Conservation (phyloP, 2,113 vertebrate species). For the Rhizomys pruinosus region DNA sequence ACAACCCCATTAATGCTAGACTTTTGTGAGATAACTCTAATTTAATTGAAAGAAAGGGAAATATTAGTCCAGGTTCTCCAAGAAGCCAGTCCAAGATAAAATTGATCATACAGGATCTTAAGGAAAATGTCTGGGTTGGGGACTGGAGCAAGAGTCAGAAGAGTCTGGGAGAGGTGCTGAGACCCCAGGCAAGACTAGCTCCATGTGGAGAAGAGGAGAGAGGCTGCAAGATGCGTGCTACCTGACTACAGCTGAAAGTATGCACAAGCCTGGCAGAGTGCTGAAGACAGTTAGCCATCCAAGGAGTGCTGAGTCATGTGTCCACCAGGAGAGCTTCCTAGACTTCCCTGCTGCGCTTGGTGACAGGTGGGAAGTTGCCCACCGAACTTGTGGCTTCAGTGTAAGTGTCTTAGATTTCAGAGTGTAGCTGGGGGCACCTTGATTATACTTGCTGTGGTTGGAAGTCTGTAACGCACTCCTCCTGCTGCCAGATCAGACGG, state of each 20-base stretch:
- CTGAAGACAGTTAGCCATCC: not conserved
- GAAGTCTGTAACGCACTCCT: not conserved
- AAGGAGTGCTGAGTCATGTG: not conserved
- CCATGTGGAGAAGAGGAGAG: not conserved
- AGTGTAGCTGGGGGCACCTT: not conserved
- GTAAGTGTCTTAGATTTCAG: not conserved
- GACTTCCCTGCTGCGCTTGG: not conserved
- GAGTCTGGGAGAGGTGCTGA: not conserved
- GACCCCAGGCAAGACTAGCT: too few species aligned
- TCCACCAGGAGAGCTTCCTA: not conserved
- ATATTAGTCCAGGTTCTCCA: not conserved
- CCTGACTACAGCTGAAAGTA: not conserved
- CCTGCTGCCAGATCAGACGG: not conserved
- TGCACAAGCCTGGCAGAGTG: not conserved
- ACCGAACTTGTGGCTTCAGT: not conserved
- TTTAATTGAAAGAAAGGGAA: slow-evolving; percentile 8
- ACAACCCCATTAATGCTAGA: slow-evolving; percentile 43
- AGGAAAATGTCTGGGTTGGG: not conserved
- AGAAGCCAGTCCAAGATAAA: slow-evolving; percentile 4
- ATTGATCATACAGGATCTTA: slow-evolving; percentile 27
- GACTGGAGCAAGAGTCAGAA: not conserved
- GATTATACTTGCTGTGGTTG: not conserved
- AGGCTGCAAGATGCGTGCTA: not conserved
- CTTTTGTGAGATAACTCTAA: not conserved
- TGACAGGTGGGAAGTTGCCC: not conserved